Conservation (phyloP, 2,113 vertebrate species). For the Catagonus wagneri region DNA sequence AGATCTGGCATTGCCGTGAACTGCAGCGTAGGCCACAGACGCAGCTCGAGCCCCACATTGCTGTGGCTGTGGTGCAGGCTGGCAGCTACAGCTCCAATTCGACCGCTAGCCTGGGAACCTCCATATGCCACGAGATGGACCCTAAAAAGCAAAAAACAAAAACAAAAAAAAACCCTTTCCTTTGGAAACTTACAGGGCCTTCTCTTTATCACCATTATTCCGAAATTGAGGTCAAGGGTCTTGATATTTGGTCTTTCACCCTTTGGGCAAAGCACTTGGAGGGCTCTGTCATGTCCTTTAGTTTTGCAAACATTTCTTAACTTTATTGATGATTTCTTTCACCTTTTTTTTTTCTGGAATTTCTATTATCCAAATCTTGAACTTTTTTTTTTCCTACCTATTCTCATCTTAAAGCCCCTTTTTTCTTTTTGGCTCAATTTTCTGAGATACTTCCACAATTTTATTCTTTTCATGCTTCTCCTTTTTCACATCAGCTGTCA, state of each 20-base stretch:
- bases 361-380: not conserved
- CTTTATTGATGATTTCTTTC: not conserved
- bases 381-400: not conserved
- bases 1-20: too few relatives aligned
- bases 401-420: not conserved
- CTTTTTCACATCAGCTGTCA: not conserved
- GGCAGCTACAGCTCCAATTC: too few relatives aligned
- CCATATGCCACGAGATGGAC: too few relatives aligned
- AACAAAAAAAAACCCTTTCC: not conserved
- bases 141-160: too few relatives aligned
- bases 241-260: not conserved
- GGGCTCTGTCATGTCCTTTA: not conserved
- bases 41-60: too few relatives aligned
- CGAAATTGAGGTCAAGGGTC: not conserved
- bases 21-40: too few relatives aligned
- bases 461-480: not conserved
- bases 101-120: too few relatives aligned
- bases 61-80: too few relatives aligned
- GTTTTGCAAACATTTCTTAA: not conserved
- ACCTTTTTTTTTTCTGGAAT: not conserved
- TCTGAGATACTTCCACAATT: not conserved
- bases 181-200: not conserved
- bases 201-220: not conserved
- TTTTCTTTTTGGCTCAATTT: not conserved
- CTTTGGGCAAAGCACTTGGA: not conserved